Conservation (phyloP, 2,888 invertebrate genomes). For the Limnephilus auricula region DNA sequence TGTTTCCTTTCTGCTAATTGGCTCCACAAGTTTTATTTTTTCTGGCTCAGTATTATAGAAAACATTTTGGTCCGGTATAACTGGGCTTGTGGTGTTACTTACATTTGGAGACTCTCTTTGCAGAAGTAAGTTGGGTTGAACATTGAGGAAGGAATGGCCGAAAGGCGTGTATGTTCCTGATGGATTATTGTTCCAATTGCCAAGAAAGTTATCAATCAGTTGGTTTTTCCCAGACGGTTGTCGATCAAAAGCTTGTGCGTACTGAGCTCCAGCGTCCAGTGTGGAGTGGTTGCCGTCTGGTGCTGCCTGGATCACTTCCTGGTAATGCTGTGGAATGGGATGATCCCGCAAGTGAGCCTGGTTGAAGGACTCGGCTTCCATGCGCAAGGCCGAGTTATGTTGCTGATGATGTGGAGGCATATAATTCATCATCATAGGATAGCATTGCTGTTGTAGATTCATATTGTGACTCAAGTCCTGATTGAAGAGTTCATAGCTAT, state of each 20-base stretch:
- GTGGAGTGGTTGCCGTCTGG: slow-evolving; percentile 6
- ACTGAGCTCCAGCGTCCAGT: slow-evolving; percentile 2
- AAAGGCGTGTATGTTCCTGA: slow-evolving; percentile 81
- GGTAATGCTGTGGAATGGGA: slow-evolving; percentile 20
- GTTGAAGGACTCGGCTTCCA: slow-evolving; percentile 25
- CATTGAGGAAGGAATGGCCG: slow-evolving; percentile 69
- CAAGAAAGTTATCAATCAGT: slow-evolving; percentile 79
- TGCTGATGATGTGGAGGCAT: slow-evolving; percentile 50
- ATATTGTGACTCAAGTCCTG: slow-evolving; percentile 51
- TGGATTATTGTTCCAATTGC: slow-evolving; percentile 80
- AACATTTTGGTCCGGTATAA: slow-evolving; percentile 43
- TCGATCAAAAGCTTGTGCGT: slow-evolving; percentile 44
- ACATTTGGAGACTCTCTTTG: slow-evolving; percentile 36
- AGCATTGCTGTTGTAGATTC: slow-evolving; percentile 49
- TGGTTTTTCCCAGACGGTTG: slow-evolving; percentile 66
- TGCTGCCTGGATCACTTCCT: slow-evolving; percentile 23
- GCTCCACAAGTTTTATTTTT: slow-evolving; percentile 68
- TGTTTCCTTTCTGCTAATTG: slow-evolving; percentile 68
- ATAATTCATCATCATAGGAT: slow-evolving; percentile 54
- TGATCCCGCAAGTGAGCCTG: slow-evolving; percentile 28
- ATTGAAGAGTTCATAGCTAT: slow-evolving; percentile 76
- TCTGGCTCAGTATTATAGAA: slow-evolving; percentile 70
- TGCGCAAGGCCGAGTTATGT: slow-evolving; percentile 8
- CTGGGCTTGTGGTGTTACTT: background rate
- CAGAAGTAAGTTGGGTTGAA: slow-evolving; percentile 57